Conservation (phyloP, 2,797 vertebrate genomes). For the Arnoldichthys spilopterus region DNA sequence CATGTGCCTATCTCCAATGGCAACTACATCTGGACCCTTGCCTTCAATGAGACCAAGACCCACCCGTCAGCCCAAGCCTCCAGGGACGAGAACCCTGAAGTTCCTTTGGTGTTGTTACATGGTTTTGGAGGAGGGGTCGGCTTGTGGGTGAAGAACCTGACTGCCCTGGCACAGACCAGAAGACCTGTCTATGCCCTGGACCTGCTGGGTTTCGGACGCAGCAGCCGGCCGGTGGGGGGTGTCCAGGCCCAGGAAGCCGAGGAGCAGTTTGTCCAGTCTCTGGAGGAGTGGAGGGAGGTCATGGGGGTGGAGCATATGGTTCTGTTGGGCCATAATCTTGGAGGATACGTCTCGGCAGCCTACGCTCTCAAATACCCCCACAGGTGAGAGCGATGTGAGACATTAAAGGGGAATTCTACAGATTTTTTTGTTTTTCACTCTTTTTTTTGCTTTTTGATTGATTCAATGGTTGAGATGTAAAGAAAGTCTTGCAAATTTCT, state of each 20-base stretch:
- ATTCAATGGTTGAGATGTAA: too few relatives aligned
- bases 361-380: slow-evolving; percentile 89
- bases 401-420: too few relatives aligned
- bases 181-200: slow-evolving; percentile 87
- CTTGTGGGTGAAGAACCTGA: slow-evolving; percentile 93
- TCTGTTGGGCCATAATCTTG: slow-evolving; percentile 93
- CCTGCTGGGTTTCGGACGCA: slow-evolving; percentile 92
- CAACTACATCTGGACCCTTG: slow-evolving; percentile 92
- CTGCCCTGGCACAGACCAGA: slow-evolving; percentile 80
- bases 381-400: slow-evolving; percentile 81
- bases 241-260: slow-evolving; percentile 81
- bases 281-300: slow-evolving; percentile 91
- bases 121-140: slow-evolving; percentile 92
- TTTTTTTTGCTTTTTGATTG: too few relatives aligned
- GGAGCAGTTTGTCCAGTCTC: slow-evolving; percentile 86
- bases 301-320: slow-evolving; percentile 87
- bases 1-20: slow-evolving; percentile 82
- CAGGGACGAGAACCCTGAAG: slow-evolving; percentile 44
- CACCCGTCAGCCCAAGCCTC: slow-evolving; percentile 27
- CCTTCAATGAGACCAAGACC: slow-evolving; percentile 72
- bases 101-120: slow-evolving; percentile 88
- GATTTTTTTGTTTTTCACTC: too few relatives aligned
- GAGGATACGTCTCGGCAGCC: slow-evolving; percentile 89
- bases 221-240: slow-evolving; percentile 85
- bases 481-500: too few relatives aligned